Percentiles rank a stretch among this genome's conserved stretches.
These are phyloP conservation scores for Trinorchestia longiramus DNA, from an alignment of 1,140 invertebrate genomes.

Conservation along the genomic window DNA sequence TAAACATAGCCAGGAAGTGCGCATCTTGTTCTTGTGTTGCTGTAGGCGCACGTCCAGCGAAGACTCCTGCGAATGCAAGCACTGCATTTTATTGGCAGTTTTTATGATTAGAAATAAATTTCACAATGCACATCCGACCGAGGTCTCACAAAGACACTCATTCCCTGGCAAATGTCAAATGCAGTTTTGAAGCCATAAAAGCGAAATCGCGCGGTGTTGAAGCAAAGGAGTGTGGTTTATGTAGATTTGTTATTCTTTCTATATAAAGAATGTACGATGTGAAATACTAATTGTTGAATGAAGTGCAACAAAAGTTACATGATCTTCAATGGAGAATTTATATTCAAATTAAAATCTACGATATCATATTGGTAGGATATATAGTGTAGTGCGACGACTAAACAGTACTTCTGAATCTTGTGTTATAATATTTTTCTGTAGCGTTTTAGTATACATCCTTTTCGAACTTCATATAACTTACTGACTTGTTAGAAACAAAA, in stretches of 20 bases:
- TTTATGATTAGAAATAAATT: slow-evolving; percentile 11
- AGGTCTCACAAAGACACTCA: neutral
- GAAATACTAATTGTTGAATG: too few species aligned
- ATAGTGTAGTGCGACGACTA: too few species aligned
- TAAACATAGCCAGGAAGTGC: neutral
- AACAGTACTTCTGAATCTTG: too few species aligned
- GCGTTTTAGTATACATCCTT: too few species aligned
- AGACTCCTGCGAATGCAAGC: neutral
- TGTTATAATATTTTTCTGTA: too few species aligned
- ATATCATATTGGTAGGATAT: too few species aligned
- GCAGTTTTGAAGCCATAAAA: neutral
- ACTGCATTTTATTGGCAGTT: slow-evolving; percentile 35
- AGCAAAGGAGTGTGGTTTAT: neutral
- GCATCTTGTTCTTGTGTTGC: neutral
- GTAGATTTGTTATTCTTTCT: neutral
- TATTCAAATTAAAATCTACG: too few species aligned
- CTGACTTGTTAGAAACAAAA: too few species aligned
- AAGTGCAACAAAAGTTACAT: too few species aligned
- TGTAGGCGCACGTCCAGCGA: neutral
- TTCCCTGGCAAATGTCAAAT: neutral
- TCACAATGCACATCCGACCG: slow-evolving; percentile 3
- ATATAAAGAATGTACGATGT: too few species aligned
- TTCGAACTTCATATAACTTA: too few species aligned
- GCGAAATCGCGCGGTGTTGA: neutral
- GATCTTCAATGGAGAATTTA: too few species aligned